phyloP scores from a whole-genome alignment of 2,888 invertebrate genomes.

The Vesta saturnalis region DNA sequence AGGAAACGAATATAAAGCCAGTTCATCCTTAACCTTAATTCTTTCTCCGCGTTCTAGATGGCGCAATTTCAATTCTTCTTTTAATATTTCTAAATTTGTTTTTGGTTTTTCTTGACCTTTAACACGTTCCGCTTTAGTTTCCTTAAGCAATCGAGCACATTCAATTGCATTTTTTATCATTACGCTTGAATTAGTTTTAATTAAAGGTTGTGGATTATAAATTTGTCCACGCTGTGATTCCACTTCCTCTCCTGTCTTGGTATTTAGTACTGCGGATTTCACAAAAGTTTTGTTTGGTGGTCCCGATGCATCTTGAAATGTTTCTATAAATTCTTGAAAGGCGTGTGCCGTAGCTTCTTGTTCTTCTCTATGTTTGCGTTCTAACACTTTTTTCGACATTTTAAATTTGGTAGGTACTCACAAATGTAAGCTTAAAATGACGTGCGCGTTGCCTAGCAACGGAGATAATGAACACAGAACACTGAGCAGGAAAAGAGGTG shows the following conservation, averaged over 20 bases:
- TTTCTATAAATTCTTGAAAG: constrained; percentile 95
- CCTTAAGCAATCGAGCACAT: constrained; percentile 71
- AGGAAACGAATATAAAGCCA: constrained; percentile 48
- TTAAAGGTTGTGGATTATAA: constrained; percentile 87
- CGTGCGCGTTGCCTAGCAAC: too few relatives aligned
- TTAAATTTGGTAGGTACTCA: not conserved
- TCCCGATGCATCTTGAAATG: constrained; percentile 76
- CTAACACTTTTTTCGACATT: constrained; percentile 77
- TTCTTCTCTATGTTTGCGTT: constrained; percentile 83
- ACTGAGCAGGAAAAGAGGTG: too few relatives aligned
- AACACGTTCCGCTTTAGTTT: constrained; percentile 66
- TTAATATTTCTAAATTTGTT: constrained; percentile 95
- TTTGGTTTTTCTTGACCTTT: constrained; percentile 88
- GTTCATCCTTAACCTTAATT: constrained; percentile 81
- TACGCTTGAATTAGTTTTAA: constrained; percentile 65
- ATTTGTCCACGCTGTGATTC: constrained; percentile 84
- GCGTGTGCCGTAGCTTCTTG: constrained; percentile 89
- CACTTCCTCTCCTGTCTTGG: constrained; percentile 85
- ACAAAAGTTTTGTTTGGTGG: constrained; percentile 72
- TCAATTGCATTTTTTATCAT: constrained; percentile 73
- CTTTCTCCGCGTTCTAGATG: constrained; percentile 95
- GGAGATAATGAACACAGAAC: not conserved
- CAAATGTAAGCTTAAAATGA: too few relatives aligned
- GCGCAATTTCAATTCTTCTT: constrained; percentile 93
- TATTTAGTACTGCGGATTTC: constrained; percentile 94